Evolutionary conservation across 2,888 invertebrate genomes (phyloP), one percentile per base, ranked within the genome.

Genomic region (Seladonia tumulorum): DNA sequence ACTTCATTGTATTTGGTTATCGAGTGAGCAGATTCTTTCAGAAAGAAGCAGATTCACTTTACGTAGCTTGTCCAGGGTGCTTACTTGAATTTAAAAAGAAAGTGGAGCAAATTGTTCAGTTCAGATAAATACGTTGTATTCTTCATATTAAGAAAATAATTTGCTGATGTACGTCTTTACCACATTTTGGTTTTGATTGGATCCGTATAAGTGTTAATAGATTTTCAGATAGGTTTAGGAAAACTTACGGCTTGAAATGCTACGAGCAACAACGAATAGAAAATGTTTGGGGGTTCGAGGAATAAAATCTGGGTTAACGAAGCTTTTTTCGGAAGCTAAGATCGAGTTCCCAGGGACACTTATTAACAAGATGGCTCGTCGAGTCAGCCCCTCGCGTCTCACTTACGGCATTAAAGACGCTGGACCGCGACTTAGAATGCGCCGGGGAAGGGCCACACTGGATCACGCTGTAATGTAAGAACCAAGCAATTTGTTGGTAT

Each of bases 401-500:
- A 45, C 35, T 39, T 42, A 73, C 57, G 29, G 74, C 72, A 86
- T 90, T 90, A 88, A 83, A 89, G 85, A 39, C 68, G 75, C 74
- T 71, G 79, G 73, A 45, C 82, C 75, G 72, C 66, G 73, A 47
- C 73, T 81, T 79, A 35, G 77, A 70, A 70, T 81, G 76, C 70
- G 75, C 63, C 75, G 42, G 81, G 68, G 73, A 83, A 83, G 78
- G 76, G 71, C 86, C 71, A 76, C 77, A 80, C 77, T 81, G 89
- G 86, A 91, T 90, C 90, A 93, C 91, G 89, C 85, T 88, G 91
- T 91, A 91, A 92, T 82, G 92, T 92, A 92, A 91, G 92, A 91
- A 90, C 88, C 84, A 76, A 89, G 93, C 93, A 93, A 94, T 94
- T 95, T 94, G 94, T 95, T 93, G 94, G 95, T 94, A 94, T 94